Base-by-base conservation (phyloP, 1,140 invertebrate species). In the Neomicropteryx cornuta region DNA sequence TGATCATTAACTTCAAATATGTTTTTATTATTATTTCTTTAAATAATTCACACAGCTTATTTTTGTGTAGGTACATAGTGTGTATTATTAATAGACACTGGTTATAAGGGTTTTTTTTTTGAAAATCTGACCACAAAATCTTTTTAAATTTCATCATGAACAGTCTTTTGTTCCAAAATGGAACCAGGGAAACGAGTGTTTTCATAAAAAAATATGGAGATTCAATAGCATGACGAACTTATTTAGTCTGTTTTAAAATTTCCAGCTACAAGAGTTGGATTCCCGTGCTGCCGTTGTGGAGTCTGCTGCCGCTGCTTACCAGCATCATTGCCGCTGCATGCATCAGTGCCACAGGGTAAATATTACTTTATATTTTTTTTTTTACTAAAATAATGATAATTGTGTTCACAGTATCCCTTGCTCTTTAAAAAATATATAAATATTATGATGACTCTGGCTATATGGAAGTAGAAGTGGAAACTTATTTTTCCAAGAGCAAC, bases 271-370 rank as follows among this genome's bases (percentile, higher is more conserved):
- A 35, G 55, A 65, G 36, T 58, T 54, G 37, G 52, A 65, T 17
- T 55, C 64, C 43, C 58, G 63, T 18, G 49, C 52, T 45, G 54
- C 55, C 43, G 61, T 65, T 46, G 55, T 68, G 3, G 50, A 39
- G 24, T 56, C 60, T 33, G 62, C 60, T 8, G 66, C 66, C 34
- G 55, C 60, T 13, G 43, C 60, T 0, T 51, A 66, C 13, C 54
- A 52, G 31, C 57, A 65, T 34, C 60, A 68, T 35, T 67, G 64
- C 34, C 56, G 64, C 5, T 64, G 58, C 35, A 65, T 67, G 64
- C 57, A 67, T 29, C 55, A 52, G 3, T 67, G 63, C 45, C 58
- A 60, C 46, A 60, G 66, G 53, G 59, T 61, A 51, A 28, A 13
- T 10, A 5, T 24, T 23, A 16, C 4, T 36, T 28, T 8, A 36